Base-by-base conservation (phyloP, 1,140 invertebrate genomes). In the Pygmarrhopalites habei region DNA sequence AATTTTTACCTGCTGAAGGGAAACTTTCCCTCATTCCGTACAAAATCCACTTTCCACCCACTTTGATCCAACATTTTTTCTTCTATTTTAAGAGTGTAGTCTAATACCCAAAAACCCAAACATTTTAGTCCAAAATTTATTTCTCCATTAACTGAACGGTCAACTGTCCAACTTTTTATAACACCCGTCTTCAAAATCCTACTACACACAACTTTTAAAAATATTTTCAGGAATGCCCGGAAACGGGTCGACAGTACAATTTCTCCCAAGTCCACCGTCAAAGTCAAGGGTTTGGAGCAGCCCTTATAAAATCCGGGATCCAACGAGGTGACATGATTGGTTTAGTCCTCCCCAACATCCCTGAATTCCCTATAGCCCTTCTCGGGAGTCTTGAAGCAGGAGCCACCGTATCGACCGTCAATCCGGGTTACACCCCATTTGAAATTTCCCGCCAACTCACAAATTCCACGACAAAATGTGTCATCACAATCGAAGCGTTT, bases 401-500 rank as follows among this genome's bases (percentile, higher is more conserved):
- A 21, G 14, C 26, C 0, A 71, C 83, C 7, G 80, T 87, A 2
- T 89, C 88, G 5, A 85, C 88, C 0, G 78, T 89, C 1, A 94
- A 92, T 78, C 87, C 89, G 1, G 73, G 84, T 39, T 94, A 91
- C 71, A 92, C 87, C 7, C 67, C 83, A n/a, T n/a, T n/a, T 65
- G 90, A 93, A 79, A 82, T 92, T 19, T 75, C 78, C 26, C 80
- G 81, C 15, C 89, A 91, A 73, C 69, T 93, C 26, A 73, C 77
- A 60, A 78, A 83, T 62, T 82, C 83, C 2, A 77, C 81, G 3
- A 80, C 83, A 17, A 86, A 85, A 74, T 82, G 81, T 7, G 75
- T 91, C 5, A 79, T 92, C 15, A 83, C 86, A 4, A 79, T 81
- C 1, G 77, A 80, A 17, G 72, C 79, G 70, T 77, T 85, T 17